Base-by-base conservation (phyloP, 35 echinoderm and acorn worm species). In the Apostichopus japonicus region DNA sequence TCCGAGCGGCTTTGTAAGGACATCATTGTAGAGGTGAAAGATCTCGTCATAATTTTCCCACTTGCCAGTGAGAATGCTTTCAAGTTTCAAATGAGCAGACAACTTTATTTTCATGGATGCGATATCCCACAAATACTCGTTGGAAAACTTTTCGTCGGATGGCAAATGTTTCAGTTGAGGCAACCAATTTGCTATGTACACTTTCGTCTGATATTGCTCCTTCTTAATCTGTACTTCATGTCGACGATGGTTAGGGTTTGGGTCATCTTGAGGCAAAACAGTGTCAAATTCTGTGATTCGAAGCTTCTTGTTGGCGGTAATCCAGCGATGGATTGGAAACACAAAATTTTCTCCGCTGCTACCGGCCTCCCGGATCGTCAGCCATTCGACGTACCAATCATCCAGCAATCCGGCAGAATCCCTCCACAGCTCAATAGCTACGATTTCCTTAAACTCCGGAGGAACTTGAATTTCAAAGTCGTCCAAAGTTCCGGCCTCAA, bases 321-420 rank as follows among this genome's bases (percentile, higher is more conserved):
- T 72, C 96, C 96, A 98, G 8, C 96, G 94, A 84, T 98, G 80
- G 16, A 98, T 58, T 6, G 96, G 96, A 56, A 98, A 98, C 5
- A 95, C 33, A 33, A 79, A 90, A 14, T 19, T 6, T 7, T 10
- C 75, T 2, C 19, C 11, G 8, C 71, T 54, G 14, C 7, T 84
- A 53, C 52, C 44, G 0, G n/a, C 24, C 19, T 33, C 56, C 14
- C 21, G 33, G 4, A 91, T 63, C 23, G 10, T 77, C 8, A 91
- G 65, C 89, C 89, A 91, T 76, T 91, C 89, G 9, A 91, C 17
- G 19, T 77, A 91, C 89, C 80, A 84, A 55, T 56, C 52, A 55
- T 84, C 80, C 5, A 56, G 23, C 5, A 84, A 6, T 84, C 80
- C 80, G 6, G 4, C 9, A 16, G 52, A 19, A 21, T 56, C 55